phyloP scores from a whole-genome alignment of 2,888 invertebrate species.

The Mechanitis mazaeus region DNA sequence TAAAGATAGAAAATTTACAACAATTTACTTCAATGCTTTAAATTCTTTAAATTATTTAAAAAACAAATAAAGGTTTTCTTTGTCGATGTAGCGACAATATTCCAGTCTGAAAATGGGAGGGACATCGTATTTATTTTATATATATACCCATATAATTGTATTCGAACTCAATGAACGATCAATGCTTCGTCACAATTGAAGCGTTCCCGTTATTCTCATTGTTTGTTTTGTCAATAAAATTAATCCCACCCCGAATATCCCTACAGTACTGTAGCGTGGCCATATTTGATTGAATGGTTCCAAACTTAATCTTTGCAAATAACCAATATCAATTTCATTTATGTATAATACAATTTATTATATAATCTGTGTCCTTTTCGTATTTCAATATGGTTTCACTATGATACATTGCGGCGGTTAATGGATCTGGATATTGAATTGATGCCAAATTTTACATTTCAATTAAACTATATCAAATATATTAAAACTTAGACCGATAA shows the following conservation, averaged over 20 bases:
- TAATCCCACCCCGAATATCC: slow-evolving; percentile 60
- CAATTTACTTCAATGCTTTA: background rate
- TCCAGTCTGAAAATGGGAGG: slow-evolving; percentile 8
- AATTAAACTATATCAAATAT: slow-evolving; percentile 7
- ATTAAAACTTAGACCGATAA: background rate
- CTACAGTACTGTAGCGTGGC: slow-evolving; percentile 43
- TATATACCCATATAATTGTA: background rate
- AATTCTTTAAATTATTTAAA: slow-evolving; percentile 6
- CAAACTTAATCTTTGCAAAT: slow-evolving; percentile 63
- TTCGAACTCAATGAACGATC: slow-evolving; percentile 13
- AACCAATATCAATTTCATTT: slow-evolving; percentile 55
- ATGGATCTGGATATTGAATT: slow-evolving; percentile 22
- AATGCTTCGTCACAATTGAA: slow-evolving; percentile 45
- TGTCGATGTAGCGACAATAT: slow-evolving; percentile 5
- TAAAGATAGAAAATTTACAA: background rate
- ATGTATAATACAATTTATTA: slow-evolving; percentile 31
- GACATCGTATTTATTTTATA: background rate
- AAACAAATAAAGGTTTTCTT: slow-evolving; percentile 4
- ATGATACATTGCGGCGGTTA: slow-evolving; percentile 16
- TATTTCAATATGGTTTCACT: slow-evolving; percentile 22
- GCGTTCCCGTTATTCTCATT: slow-evolving; percentile 40
- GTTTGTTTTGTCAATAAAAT: slow-evolving; percentile 62
- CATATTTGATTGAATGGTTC: slow-evolving; percentile 67
- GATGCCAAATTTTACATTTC: slow-evolving; percentile 12
- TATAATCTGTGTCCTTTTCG: slow-evolving; percentile 20